Base-by-base conservation (phyloP, 2,113 vertebrate species). In the Lycocorax pyrrhopterus region DNA sequence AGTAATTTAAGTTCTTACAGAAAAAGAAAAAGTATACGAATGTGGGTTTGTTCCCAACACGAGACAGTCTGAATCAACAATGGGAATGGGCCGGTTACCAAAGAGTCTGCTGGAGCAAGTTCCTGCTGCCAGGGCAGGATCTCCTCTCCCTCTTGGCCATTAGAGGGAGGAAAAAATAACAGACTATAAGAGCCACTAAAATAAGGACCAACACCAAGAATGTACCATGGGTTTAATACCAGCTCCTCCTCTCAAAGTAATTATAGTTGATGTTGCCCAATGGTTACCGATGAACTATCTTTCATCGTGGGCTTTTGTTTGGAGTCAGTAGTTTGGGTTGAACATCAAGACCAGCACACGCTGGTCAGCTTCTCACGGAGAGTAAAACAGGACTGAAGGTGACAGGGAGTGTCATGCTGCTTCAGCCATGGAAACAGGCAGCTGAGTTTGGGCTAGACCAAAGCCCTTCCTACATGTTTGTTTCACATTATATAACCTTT, bases 31-130 rank as follows among this genome's bases (percentile, higher is more conserved):
- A 93, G 41, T 90, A 86, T 92, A 95, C 21, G 93, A 96, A 92
- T 96, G 96, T 96, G 96, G 97, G 96, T 96, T 96, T 93, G 88
- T 86, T 97, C 94, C 94, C 96, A 97, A 90, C 88, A 96, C 35
- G 93, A 97, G 96, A 97, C 96, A 97, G 96, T 93, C 97, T 97
- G 96, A 93, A 96, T 97, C 97, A 97, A 97, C 97, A 97, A 96
- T 96, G 96, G 96, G 92, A 96, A 96, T 13, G 96, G 95, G 97
- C 81, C 56, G 1, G 86, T 87, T 95, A 96, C 96, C 96, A 96
- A 97, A 96, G 95, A 95, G 96, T 93, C 96, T 96, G 96, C 88
- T 96, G 90, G 96, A 97, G 92, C 77, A 93, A 93, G 95, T 89
- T 96, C 88, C 90, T 0, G 20, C 95, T 96, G 96, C 88, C 96